Percentiles rank a stretch among this genome's conserved stretches.
Evolutionary conservation across 1,140 invertebrate species (phyloP).

Genomic region (Potamilus streckersoni): DNA sequence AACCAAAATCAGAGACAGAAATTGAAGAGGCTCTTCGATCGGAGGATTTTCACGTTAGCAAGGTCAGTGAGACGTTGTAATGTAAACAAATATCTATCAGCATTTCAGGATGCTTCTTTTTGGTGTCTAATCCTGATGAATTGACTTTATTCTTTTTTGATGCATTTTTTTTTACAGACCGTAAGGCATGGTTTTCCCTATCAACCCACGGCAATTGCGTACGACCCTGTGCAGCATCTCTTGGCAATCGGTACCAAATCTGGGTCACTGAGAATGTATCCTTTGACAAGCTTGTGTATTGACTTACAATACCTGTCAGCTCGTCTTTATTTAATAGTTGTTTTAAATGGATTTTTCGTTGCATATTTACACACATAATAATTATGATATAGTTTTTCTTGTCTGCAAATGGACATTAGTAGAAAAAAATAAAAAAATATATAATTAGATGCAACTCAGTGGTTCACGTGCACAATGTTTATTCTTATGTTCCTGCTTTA

Average conservation of each 20-base stretch:
- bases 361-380: too few species aligned
- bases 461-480: too few species aligned
- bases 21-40: slow-evolving; percentile 59
- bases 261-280: slow-evolving; percentile 97
- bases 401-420: too few species aligned
- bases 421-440: too few species aligned
- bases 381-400: too few species aligned
- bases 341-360: too few species aligned
- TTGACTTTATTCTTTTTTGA: slow-evolving; percentile 4
- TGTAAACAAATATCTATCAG: slow-evolving; percentile 12
- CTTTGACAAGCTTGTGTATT: slow-evolving; percentile 71
- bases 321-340: too few species aligned
- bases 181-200: slow-evolving; percentile 99
- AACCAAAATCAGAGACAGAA: slow-evolving; percentile 55
- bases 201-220: slow-evolving; percentile 95
- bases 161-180: slow-evolving; percentile 80
- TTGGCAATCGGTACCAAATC: slow-evolving; percentile 96
- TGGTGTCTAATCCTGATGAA: slow-evolving; percentile 9
- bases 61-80: slow-evolving; percentile 42
- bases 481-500: too few species aligned
- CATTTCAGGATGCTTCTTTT: slow-evolving; percentile 19
- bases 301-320: too few species aligned
- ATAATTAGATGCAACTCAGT: too few species aligned
- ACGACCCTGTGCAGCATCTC: slow-evolving; percentile 97
- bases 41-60: slow-evolving; percentile 60